A percentile compares a stretch with the other conserved stretches of the same genome.
These are phyloP conservation scores for Xerus rutilus DNA, from an alignment of 2,797 vertebrate genomes.

Conservation along the genomic window DNA sequence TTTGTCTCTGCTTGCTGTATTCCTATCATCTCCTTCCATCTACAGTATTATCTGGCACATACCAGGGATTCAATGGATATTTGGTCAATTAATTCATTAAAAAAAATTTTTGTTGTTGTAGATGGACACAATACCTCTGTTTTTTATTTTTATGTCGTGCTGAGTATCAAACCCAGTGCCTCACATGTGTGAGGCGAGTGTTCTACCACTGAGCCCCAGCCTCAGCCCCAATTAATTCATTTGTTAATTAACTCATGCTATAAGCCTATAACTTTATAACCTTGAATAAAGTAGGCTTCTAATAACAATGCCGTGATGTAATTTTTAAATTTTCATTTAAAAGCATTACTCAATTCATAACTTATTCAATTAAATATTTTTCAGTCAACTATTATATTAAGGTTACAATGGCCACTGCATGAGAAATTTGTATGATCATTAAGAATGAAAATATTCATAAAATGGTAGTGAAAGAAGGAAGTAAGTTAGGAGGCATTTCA, in stretches of 20 bases:
- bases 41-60: background rate
- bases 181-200: too few relatives aligned
- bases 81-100: slow-evolving; percentile 28
- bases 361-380: slow-evolving; percentile 9
- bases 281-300: slow-evolving; percentile 39
- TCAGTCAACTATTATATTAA: slow-evolving; percentile 32
- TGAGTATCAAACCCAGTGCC: too few relatives aligned
- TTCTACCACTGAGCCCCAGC: too few relatives aligned
- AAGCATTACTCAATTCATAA: background rate
- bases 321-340: background rate
- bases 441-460: background rate
- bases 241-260: background rate
- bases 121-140: too few relatives aligned
- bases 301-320: background rate
- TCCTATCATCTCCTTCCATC: background rate
- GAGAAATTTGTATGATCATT: slow-evolving; percentile 43
- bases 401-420: background rate
- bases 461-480: background rate
- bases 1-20: background rate
- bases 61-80: background rate
- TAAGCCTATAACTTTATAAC: background rate
- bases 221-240: slow-evolving; percentile 2
- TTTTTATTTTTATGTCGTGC: too few relatives aligned
- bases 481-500: background rate
- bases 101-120: too few relatives aligned